phyloP scores from a whole-genome alignment of 2,113 vertebrate genomes.

The Halichoeres trimaculatus region DNA sequence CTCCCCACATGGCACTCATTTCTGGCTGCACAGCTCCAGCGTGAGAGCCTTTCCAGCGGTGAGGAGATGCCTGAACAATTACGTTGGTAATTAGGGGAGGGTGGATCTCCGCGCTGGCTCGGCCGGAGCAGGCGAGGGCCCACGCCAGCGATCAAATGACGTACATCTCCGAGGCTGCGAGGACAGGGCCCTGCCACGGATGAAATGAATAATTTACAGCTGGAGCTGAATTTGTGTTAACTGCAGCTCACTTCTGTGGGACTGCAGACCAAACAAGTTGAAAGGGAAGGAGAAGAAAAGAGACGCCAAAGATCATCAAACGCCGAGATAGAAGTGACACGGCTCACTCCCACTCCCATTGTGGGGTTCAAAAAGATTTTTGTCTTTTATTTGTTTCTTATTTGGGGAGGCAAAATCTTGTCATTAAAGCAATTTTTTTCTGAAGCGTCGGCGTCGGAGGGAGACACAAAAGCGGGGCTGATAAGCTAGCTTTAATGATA shows the following conservation, averaged over 20 bases:
- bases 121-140: slow-evolving; percentile 48
- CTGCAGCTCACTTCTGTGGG: slow-evolving; percentile 62
- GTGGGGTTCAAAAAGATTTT: slow-evolving; percentile 64
- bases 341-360: slow-evolving; percentile 63
- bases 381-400: slow-evolving; percentile 72
- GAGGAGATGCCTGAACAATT: slow-evolving; percentile 86
- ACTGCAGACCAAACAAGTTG: slow-evolving; percentile 68
- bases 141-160: slow-evolving; percentile 72
- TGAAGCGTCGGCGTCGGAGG: slow-evolving; percentile 43
- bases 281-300: slow-evolving; percentile 65
- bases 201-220: slow-evolving; percentile 79
- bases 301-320: slow-evolving; percentile 72
- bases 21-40: slow-evolving; percentile 86
- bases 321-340: slow-evolving; percentile 68
- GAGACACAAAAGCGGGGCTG: slow-evolving; percentile 53
- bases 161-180: slow-evolving; percentile 48
- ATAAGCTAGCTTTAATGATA: slow-evolving; percentile 64
- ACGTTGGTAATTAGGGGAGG: slow-evolving; percentile 80
- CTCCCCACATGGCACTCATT: slow-evolving; percentile 96
- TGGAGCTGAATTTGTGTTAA: slow-evolving; percentile 56
- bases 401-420: slow-evolving; percentile 59
- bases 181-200: slow-evolving; percentile 55
- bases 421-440: slow-evolving; percentile 74
- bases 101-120: slow-evolving; percentile 75
- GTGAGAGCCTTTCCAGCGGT: slow-evolving; percentile 87